phyloP scores from a whole-genome alignment of 2,797 vertebrate genomes.

The Hapalemur alaotrensis region DNA sequence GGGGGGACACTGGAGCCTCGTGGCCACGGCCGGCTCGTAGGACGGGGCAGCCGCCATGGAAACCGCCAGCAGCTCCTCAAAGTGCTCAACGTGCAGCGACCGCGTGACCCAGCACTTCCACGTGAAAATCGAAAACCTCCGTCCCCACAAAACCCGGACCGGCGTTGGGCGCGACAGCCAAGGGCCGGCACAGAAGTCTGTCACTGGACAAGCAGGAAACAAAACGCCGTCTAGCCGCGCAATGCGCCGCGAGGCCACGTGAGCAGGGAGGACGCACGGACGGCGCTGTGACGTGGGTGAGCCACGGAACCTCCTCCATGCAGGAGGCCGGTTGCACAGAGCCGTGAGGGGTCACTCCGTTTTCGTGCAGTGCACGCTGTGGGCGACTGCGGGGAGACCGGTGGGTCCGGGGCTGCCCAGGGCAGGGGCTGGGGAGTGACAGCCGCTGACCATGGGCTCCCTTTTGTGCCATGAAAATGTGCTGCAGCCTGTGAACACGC shows the following conservation, averaged over 20 bases:
- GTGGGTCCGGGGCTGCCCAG: no score
- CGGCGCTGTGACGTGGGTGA: rapidly evolving
- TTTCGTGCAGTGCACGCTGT: rapidly evolving
- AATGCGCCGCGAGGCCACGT: rapidly evolving
- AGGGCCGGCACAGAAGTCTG: no score
- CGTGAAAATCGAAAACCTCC: not conserved
- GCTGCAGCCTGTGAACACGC: not conserved
- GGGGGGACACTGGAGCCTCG: no score
- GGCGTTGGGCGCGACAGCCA: not conserved
- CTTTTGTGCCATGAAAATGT: not conserved
- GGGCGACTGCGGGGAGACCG: no score
- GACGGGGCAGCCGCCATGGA: not conserved
- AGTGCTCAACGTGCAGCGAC: not conserved
- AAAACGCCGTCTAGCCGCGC: rapidly evolving
- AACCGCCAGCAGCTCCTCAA: not conserved
- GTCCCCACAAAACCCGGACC: not conserved
- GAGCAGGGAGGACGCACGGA: not conserved
- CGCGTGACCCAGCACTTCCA: not conserved
- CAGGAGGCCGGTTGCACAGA: not conserved
- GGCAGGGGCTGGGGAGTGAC: no score
- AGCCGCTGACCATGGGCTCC: not conserved
- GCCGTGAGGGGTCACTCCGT: rapidly evolving
- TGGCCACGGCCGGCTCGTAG: rapidly evolving
- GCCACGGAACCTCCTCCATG: rapidly evolving
- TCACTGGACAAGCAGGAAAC: rapidly evolving